Evolutionary conservation across 2,888 invertebrate species (phyloP).

Genomic region (Limnephilus auricula): DNA sequence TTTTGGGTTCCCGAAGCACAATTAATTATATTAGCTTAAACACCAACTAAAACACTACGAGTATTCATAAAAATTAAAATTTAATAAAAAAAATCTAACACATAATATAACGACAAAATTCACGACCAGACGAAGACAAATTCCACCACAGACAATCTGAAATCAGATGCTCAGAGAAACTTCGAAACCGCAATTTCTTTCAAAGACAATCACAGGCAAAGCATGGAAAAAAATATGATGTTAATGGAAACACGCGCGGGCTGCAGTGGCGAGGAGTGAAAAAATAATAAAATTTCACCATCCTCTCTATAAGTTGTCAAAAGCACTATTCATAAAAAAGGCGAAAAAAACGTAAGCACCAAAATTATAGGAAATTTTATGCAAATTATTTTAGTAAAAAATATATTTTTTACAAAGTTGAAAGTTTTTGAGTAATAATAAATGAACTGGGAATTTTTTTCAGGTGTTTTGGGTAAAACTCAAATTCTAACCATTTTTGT

Average conservation of each 20-base stretch:
- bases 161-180: neutral
- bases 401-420: no score
- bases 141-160: slow-evolving; percentile 39
- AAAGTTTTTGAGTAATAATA: no score
- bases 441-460: no score
- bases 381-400: no score
- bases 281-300: no score
- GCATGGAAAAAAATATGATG: neutral
- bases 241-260: neutral
- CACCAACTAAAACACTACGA: neutral
- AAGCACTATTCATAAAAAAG: no score
- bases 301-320: no score
- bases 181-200: neutral
- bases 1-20: slow-evolving; percentile 19
- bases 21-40: neutral
- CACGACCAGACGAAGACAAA: slow-evolving; percentile 40
- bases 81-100: slow-evolving; percentile 31
- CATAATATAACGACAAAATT: slow-evolving; percentile 47
- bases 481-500: no score
- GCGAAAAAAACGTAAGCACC: no score
- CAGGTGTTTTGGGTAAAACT: no score
- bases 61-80: slow-evolving; percentile 31
- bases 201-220: slow-evolving; percentile 7
- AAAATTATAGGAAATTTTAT: no score
- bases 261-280: neutral